phyloP scores from a whole-genome alignment of 2,113 vertebrate genomes.

The Scartelaos histophorus region DNA sequence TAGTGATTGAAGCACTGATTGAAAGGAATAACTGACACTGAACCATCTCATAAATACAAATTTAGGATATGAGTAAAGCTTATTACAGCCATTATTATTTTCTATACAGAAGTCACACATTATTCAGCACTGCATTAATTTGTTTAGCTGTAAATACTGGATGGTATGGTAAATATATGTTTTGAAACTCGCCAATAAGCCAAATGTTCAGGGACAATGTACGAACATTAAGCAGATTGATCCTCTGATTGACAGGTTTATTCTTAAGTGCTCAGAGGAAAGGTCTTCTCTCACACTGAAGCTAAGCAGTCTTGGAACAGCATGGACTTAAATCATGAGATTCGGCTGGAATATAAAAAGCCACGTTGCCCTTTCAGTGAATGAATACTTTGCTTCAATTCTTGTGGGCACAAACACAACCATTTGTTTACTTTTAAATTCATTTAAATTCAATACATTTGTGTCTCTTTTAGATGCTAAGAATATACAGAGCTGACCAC shows the following conservation, averaged over 20 bases:
- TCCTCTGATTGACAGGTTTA: constrained; percentile 51
- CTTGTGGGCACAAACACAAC: constrained; percentile 37
- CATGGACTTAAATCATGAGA: constrained; percentile 49
- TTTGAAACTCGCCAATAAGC: constrained; percentile 34
- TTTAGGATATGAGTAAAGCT: constrained; percentile 54
- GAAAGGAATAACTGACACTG: constrained; percentile 53
- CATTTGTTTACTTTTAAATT: constrained; percentile 33
- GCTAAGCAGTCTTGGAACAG: constrained; percentile 35
- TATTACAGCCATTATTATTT: constrained; percentile 46
- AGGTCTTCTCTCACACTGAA: constrained; percentile 31
- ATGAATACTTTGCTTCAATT: constrained; percentile 56
- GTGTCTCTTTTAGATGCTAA: constrained; percentile 47
- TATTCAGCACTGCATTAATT: constrained; percentile 10
- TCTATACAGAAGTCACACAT: constrained; percentile 29
- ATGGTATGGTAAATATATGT: not conserved
- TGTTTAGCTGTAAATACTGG: not conserved
- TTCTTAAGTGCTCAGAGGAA: constrained; percentile 27
- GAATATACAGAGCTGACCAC: constrained; percentile 65
- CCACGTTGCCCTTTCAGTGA: constrained; percentile 47
- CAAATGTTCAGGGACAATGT: constrained; percentile 15
- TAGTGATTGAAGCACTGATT: constrained; percentile 71
- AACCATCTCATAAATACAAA: constrained; percentile 41
- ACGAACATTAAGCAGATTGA: constrained; percentile 18
- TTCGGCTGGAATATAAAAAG: constrained; percentile 65
- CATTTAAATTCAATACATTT: constrained; percentile 67